Evolutionary conservation across 2,113 vertebrate species (phyloP).

Genomic region (Ceratotherium simum): DNA sequence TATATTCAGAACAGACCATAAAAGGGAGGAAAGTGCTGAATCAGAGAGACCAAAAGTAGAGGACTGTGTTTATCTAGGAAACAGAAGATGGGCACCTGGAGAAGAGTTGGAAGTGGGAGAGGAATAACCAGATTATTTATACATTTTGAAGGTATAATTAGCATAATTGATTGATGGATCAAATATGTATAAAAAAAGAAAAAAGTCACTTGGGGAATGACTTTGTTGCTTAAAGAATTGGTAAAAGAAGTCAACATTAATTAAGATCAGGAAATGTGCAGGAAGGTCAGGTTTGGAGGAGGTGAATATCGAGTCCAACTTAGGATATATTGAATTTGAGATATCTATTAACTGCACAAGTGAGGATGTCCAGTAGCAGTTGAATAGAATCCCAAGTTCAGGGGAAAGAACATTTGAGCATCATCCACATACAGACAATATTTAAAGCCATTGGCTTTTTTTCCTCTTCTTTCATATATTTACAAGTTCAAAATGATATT

Average conservation of each 20-base stretch:
- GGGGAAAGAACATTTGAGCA: neutral
- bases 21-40: neutral
- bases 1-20: neutral
- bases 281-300: neutral
- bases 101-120: neutral
- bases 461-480: constrained; percentile 91
- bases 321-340: neutral
- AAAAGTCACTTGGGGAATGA: neutral
- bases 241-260: neutral
- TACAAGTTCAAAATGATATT: constrained; percentile 97
- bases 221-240: neutral
- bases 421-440: neutral
- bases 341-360: neutral
- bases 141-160: neutral
- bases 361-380: neutral
- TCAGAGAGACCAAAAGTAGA: neutral
- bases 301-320: neutral
- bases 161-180: neutral
- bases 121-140: neutral
- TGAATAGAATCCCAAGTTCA: neutral
- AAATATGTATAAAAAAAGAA: neutral
- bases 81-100: neutral
- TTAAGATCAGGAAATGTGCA: neutral
- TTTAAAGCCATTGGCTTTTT: neutral
- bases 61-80: neutral